Evolutionary conservation across 2,888 invertebrate species (phyloP), one percentile per base, ranked within the genome.

Genomic region (Pherbina coryleti): DNA sequence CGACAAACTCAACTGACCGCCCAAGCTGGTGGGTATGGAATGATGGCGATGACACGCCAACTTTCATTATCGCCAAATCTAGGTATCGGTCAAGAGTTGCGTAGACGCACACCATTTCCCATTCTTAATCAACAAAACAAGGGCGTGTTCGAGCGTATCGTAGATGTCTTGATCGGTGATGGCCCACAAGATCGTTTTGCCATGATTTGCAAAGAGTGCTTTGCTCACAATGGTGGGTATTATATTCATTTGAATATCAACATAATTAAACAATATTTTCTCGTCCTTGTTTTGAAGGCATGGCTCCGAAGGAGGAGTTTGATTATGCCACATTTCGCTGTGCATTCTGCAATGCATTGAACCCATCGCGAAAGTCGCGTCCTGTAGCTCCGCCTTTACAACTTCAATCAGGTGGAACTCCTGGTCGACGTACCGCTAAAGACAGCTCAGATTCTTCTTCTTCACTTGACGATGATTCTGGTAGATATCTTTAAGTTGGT

Each of bases 151-250:
- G 98, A 98, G 89, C 95, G 95, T 86, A 91, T 99, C 85, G 94
- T 99, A 19, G 99, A 99, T 88, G 97, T 96, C 87, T 90, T 99
- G 79, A 93, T 99, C 60, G 98, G 98, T 60, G 99, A 99, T 89
- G 99, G 98, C 0, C 98, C 98, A 31, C 93, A 94, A 79, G 96
- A 97, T 90, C 93, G 98, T 84, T 99, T 95, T 91, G 99, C 99
- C 25, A 93, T 99, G 81, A 97, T 99, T 85, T 99, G 99, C 89
- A 92, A 92, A 55, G 93, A 95, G 82, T 99, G 99, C 88, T 93
- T 92, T 82, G 93, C 95, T 19, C 99, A 99, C 88, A 99, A 99
- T 90, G 99, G 99, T 92, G 90, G 89, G 74, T n/a, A n/a, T n/a
- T n/a, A n/a, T n/a, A n/a, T n/a, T n/a, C n/a, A n/a, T n/a, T n/a